Base-by-base conservation (phyloP, 1,140 invertebrate genomes). In the Drosophila rufa region DNA sequence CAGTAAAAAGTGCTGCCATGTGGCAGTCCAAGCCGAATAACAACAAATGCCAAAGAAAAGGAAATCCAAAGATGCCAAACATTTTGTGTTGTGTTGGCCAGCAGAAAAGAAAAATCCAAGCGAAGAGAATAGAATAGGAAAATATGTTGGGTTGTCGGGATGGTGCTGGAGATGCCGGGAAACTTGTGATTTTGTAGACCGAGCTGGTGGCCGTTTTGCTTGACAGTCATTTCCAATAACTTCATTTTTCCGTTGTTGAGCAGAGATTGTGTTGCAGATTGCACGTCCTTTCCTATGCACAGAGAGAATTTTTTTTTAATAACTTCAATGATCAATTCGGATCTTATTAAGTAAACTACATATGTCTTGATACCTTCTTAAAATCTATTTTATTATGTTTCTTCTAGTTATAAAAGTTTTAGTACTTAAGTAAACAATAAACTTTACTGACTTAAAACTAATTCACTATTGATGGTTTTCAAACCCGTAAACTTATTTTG, bases 161-260 rank as follows among this genome's bases (percentile, higher is more conserved):
- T 36, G 30, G 8, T 33, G 33, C 9, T 22, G 36, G 53, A 56
- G 36, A 56, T 56, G 53, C 53, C 53, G 74, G 61, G 56, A 36
- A 25, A 65, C 62, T 64, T 42, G 25, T 64, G 65, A 48, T 67
- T 68, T 64, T 85, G 68, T 87, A 82, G 69, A 71, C 57, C 83
- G 66, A 79, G 82, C 82, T 86, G 83, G 83, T 82, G 84, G 74
- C 64, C 79, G 68, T 60, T 64, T 65, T 78, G 64, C 76, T 80
- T 90, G 84, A 87, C 85, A 90, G 84, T 90, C 84, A 87, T 90
- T 87, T 87, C 84, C 84, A 87, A 87, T 87, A 87, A 87, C 85
- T 87, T 87, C 85, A 87, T 87, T 87, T 87, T 87, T 87, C 81
- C 81, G 84, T 90, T 84, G 85, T 90, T 87, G 85, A 85, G 84